Evolutionary conservation across 2,888 invertebrate genomes (phyloP).

Genomic region (Cylloceria caligata): DNA sequence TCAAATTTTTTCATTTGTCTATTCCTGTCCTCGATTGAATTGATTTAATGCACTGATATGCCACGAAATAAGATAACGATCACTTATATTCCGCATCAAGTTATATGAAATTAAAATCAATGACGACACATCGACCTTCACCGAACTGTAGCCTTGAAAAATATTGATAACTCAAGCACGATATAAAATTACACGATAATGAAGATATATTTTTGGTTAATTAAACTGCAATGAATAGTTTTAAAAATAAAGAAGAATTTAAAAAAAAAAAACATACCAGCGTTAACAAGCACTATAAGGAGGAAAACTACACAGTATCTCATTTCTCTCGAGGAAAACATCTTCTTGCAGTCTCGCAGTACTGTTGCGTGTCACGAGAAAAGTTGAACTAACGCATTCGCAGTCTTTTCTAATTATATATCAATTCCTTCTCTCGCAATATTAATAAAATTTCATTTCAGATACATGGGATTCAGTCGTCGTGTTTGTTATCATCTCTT

Average conservation of each 20-base stretch:
- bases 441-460: conserved; percentile 35
- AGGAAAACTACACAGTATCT: conserved; percentile 23
- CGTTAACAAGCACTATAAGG: conserved; percentile 43
- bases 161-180: not conserved
- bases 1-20: not conserved
- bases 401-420: conserved; percentile 50
- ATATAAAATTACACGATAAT: not conserved
- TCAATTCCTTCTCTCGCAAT: conserved; percentile 26
- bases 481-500: conserved; percentile 32
- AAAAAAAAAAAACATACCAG: conserved; percentile 47
- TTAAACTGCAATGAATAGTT: not conserved
- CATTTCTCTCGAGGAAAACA: conserved; percentile 38
- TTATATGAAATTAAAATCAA: conserved; percentile 3
- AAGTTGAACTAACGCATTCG: conserved; percentile 45
- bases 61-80: not conserved
- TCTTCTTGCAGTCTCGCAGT: not conserved
- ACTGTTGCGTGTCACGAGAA: conserved; percentile 25
- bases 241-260: not conserved
- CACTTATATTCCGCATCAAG: not conserved
- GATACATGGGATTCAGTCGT: conserved; percentile 1
- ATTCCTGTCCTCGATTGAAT: not conserved
- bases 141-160: not conserved
- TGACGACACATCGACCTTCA: conserved; percentile 1
- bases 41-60: not conserved
- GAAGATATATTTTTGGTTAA: not conserved